A percentile compares a stretch with the other conserved stretches of the same genome.
These are phyloP conservation scores for Ursus arctos DNA, from an alignment of 2,113 vertebrate species.

Conservation along the genomic window DNA sequence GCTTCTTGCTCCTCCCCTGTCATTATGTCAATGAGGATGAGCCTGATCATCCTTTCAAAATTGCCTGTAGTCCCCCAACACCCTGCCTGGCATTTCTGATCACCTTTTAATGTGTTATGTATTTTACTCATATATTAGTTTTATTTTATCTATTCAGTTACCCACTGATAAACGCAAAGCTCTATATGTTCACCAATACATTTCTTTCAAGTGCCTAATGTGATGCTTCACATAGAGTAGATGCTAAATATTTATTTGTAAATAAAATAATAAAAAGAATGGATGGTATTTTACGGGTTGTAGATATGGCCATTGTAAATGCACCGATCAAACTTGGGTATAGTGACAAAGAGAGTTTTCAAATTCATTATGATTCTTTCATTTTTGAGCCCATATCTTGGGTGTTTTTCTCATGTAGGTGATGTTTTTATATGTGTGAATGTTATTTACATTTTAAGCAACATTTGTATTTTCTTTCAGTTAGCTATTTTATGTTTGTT, in stretches of 20 bases:
- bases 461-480: conserved; percentile 14
- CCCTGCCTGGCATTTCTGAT: not conserved
- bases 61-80: not conserved
- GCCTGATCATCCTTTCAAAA: not conserved
- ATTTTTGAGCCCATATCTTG: not conserved
- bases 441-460: not conserved
- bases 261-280: not conserved
- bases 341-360: not conserved
- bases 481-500: conserved; percentile 48
- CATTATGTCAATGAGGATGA: not conserved
- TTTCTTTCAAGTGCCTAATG: not conserved
- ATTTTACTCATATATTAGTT: not conserved
- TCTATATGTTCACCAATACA: not conserved
- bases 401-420: not conserved
- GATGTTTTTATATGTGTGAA: conserved; percentile 28
- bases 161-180: not conserved
- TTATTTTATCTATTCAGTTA: conserved; percentile 35
- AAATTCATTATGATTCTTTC: not conserved
- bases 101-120: not conserved
- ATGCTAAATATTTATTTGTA: not conserved
- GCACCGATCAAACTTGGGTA: not conserved
- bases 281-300: not conserved
- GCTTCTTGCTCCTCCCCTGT: not conserved
- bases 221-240: not conserved
- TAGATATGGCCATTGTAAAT: not conserved